Evolutionary conservation across 2,797 vertebrate genomes (phyloP).

Genomic region (Hypotaenidia okinawae): DNA sequence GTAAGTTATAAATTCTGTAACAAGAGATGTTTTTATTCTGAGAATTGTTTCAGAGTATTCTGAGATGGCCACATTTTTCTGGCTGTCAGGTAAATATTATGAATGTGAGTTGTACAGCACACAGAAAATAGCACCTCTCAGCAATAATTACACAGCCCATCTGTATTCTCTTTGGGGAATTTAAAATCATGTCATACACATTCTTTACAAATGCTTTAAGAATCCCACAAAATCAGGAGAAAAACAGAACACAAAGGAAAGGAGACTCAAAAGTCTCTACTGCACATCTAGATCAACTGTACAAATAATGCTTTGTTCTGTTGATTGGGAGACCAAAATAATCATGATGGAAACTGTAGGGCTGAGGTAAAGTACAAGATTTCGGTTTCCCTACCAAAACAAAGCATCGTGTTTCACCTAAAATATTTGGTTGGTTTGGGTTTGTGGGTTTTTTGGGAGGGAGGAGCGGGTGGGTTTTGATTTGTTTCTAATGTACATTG

Average conservation of each 20-base stretch:
- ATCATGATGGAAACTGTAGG: not conserved
- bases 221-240: not conserved
- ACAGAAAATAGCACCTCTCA: constrained; percentile 70
- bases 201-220: constrained; percentile 30
- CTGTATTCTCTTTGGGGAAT: constrained; percentile 65
- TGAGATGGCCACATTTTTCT: constrained; percentile 61
- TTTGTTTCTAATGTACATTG: not conserved
- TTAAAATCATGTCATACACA: constrained; percentile 56
- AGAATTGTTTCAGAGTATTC: constrained; percentile 30
- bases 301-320: not conserved
- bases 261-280: not conserved
- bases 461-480: too few species aligned
- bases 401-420: not conserved
- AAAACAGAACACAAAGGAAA: constrained; percentile 3
- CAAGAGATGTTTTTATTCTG: not conserved
- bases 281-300: not conserved
- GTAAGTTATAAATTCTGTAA: not conserved
- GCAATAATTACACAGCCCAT: constrained; percentile 68
- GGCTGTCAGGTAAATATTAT: constrained; percentile 65
- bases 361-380: not conserved
- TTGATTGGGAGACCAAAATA: not conserved
- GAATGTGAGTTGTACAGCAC: constrained; percentile 45
- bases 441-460: not conserved
- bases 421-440: not conserved
- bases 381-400: not conserved